These are phyloP conservation scores for Rattus norvegicus DNA, from an alignment of 2,113 vertebrate genomes.

Conservation along the genomic window GRCr8 NC_086039.1:107616501-107617000, in stretches of 20 bases:
- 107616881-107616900: neutral
- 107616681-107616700: neutral
- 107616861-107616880: neutral
- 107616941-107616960: neutral
- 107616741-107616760: constrained; percentile 34
- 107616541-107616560: too few species aligned
- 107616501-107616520: too few species aligned
- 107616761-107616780: neutral
- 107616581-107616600: too few species aligned
- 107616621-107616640: too few species aligned
- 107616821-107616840: neutral
- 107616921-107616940: neutral
- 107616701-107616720: neutral
- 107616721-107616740: neutral
- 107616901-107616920: neutral
- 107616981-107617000: neutral
- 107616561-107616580: too few species aligned
- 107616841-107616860: constrained; percentile 19
- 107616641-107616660: too few species aligned
- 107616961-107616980: neutral
- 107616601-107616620: too few species aligned
- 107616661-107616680: too few species aligned
- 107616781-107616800: neutral
- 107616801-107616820: neutral
- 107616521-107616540: too few species aligned